These are phyloP conservation scores for Characodon lateralis DNA, from an alignment of 2,797 vertebrate species.

Conservation along the genomic window DNA sequence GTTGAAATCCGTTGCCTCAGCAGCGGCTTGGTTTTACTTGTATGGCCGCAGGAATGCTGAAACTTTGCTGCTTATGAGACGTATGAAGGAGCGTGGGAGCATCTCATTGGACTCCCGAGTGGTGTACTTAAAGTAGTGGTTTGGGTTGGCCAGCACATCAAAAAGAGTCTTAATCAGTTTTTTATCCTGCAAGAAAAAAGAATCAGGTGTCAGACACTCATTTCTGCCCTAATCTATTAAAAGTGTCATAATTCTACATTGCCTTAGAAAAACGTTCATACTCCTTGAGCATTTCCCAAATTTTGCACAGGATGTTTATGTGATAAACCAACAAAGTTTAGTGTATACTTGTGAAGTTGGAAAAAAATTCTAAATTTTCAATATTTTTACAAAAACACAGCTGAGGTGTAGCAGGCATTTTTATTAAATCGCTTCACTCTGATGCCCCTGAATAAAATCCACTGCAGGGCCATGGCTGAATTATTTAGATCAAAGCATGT, in stretches of 20 bases:
- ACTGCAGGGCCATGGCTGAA: neutral
- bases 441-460: neutral
- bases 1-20: slow-evolving; percentile 37
- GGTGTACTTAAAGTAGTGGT: slow-evolving; percentile 99
- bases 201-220: neutral
- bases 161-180: slow-evolving; percentile 99
- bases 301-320: neutral
- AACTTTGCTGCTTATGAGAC: slow-evolving; percentile 98
- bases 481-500: neutral
- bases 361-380: neutral
- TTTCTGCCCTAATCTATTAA: neutral
- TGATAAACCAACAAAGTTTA: too few species aligned
- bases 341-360: neutral
- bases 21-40: slow-evolving; percentile 84
- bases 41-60: slow-evolving; percentile 96
- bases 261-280: neutral
- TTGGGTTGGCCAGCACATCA: slow-evolving; percentile 96
- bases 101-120: slow-evolving; percentile 97
- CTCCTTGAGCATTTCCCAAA: neutral
- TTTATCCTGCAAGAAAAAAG: slow-evolving; percentile 87
- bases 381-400: neutral
- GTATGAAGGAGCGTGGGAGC: slow-evolving; percentile 98
- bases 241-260: neutral
- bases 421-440: neutral
- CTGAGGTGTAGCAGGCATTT: neutral